Conservation (phyloP, 2,888 invertebrate species). For the Pedicia rivosa region DNA sequence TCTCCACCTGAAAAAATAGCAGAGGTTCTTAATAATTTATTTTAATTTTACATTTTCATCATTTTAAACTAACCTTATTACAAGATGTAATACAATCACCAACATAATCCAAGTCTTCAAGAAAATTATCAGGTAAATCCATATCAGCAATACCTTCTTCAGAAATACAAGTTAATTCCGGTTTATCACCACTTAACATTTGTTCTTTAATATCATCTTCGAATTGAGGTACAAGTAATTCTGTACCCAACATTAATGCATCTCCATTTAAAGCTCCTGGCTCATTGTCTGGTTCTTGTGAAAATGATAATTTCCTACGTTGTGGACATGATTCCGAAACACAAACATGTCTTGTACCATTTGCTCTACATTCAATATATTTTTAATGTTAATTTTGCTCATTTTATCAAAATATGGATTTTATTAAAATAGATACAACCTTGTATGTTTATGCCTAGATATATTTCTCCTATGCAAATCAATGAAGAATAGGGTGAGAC, state of each 20-base stretch:
- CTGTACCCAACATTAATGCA: conserved; percentile 33
- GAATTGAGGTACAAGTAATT: conserved; percentile 32
- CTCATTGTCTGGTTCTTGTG: conserved; percentile 40
- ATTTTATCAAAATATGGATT: background rate
- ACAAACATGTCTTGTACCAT: conserved; percentile 39
- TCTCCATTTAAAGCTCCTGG: conserved; percentile 32
- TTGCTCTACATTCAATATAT: conserved; percentile 22
- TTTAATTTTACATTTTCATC: background rate
- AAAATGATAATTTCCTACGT: conserved; percentile 37
- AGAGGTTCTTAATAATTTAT: conserved; percentile 6
- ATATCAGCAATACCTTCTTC: conserved; percentile 73
- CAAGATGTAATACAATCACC: conserved; percentile 74
- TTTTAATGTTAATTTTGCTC: background rate
- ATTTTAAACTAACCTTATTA: conserved; percentile 41
- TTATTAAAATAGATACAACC: conserved; percentile 13
- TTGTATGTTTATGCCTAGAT: conserved; percentile 50
- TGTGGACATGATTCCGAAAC: conserved; percentile 40
- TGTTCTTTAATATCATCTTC: conserved; percentile 28
- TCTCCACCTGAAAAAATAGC: conserved; percentile 46
- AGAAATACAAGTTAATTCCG: conserved; percentile 69
- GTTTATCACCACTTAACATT: conserved; percentile 38
- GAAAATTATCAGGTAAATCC: conserved; percentile 62
- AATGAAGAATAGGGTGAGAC: conserved; percentile 62
- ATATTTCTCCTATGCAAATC: conserved; percentile 60
- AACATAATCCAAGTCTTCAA: conserved; percentile 64